phyloP scores from a whole-genome alignment of 2,797 vertebrate species.

The Sebastes iracundus region DNA sequence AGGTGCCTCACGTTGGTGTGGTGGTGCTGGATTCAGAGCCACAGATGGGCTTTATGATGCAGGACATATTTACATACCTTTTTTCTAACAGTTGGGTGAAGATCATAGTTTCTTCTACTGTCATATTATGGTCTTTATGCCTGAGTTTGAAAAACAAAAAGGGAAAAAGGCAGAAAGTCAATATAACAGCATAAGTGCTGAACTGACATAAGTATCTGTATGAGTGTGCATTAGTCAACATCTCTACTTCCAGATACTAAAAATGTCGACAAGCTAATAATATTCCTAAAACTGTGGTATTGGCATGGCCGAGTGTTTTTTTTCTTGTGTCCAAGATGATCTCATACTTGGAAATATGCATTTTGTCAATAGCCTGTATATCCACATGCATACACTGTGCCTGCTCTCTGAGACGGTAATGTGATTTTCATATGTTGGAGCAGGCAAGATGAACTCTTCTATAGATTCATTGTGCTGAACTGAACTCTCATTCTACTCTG shows the following conservation, averaged over 20 bases:
- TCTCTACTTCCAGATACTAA: slow-evolving; percentile 1
- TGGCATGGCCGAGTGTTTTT: slow-evolving; percentile 10
- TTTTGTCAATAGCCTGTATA: slow-evolving; percentile 36
- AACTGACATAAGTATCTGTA: not conserved
- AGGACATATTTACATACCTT: not conserved
- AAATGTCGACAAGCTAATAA: slow-evolving; percentile 8
- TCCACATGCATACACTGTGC: slow-evolving; percentile 39
- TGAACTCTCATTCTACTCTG: not conserved
- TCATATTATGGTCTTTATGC: not conserved
- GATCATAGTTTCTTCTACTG: not conserved
- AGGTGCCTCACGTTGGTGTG: not conserved
- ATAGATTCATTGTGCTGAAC: slow-evolving; percentile 12
- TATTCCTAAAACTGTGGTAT: slow-evolving; percentile 3
- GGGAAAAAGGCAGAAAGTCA: not conserved
- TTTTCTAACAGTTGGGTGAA: not conserved
- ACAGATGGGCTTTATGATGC: slow-evolving; percentile 3
- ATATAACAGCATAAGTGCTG: not conserved
- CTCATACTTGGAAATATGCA: slow-evolving; percentile 48
- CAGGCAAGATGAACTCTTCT: slow-evolving; percentile 26
- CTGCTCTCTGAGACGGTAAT: slow-evolving; percentile 38
- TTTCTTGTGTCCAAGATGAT: slow-evolving; percentile 18
- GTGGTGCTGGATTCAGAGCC: not conserved
- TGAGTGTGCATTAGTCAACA: not conserved
- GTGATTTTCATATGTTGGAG: slow-evolving; percentile 47
- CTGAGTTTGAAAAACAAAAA: not conserved